Evolutionary conservation across 2,888 invertebrate species (phyloP).

Genomic region (Bimastos eiseni): DNA sequence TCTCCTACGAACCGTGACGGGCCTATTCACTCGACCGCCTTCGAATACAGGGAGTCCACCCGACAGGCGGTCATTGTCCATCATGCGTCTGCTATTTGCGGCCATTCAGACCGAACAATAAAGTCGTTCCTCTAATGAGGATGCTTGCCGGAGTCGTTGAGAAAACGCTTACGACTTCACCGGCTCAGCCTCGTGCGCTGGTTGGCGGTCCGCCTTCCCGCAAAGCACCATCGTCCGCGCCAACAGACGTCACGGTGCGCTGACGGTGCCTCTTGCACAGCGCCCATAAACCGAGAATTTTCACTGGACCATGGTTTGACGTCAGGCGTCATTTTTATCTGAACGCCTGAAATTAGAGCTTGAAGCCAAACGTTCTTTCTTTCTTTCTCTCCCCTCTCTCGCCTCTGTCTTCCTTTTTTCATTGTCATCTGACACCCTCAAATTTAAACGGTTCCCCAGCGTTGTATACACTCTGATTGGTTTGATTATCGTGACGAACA

Average conservation of each 20-base stretch:
- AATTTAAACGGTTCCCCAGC: too few relatives aligned
- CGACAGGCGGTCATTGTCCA: neutral
- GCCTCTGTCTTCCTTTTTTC: neutral
- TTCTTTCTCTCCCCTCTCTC: neutral
- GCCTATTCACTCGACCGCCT: neutral
- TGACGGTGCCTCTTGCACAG: neutral
- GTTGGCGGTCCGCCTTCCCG: neutral
- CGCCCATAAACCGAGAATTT: neutral
- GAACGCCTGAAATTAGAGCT: neutral
- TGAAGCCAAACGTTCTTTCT: neutral
- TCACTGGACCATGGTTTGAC: neutral
- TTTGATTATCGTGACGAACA: too few relatives aligned
- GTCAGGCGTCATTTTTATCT: neutral
- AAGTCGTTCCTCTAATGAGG: neutral
- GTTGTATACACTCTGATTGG: too few relatives aligned
- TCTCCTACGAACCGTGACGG: neutral
- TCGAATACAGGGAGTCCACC: neutral
- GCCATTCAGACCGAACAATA: conserved; percentile 2
- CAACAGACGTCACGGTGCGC: neutral
- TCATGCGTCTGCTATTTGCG: neutral
- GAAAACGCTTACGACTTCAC: neutral
- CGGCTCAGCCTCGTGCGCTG: neutral
- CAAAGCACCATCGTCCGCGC: neutral
- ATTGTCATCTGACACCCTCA: too few relatives aligned
- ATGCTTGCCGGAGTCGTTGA: neutral